A percentile compares a stretch with the other conserved stretches of the same genome.
Conservation (phyloP, 2,888 invertebrate genomes). For the Cephus pygmeus region DNA sequence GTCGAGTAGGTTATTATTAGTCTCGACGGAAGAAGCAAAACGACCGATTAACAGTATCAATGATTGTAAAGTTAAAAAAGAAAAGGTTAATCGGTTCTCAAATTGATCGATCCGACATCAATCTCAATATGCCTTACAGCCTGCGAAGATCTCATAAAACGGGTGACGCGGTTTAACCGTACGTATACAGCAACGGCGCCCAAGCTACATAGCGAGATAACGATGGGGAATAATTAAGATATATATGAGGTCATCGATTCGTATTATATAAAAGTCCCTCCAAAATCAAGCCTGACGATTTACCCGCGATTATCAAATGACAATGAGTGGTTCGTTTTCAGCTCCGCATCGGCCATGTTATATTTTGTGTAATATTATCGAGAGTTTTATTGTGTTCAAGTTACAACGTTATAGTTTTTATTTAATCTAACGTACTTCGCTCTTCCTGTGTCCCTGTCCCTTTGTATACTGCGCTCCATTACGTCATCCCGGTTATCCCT, state of each 20-base stretch:
- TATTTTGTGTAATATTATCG: conserved; percentile 41
- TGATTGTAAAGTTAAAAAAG: neutral
- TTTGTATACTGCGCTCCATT: neutral
- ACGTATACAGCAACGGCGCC: neutral
- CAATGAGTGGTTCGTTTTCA: conserved; percentile 32
- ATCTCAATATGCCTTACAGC: neutral
- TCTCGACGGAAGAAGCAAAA: neutral
- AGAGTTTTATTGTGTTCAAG: conserved; percentile 42
- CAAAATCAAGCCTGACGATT: neutral
- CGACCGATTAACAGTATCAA: neutral
- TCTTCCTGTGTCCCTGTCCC: conserved; percentile 2
- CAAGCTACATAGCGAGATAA: neutral
- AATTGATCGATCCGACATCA: neutral
- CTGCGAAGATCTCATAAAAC: neutral
- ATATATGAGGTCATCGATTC: neutral
- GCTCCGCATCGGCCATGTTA: conserved; percentile 48
- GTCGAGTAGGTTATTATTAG: neutral
- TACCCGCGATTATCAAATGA: neutral
- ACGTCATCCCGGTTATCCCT: conserved; percentile 19
- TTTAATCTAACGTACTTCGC: conserved; percentile 23
- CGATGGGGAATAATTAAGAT: neutral
- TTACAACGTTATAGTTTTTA: conserved; percentile 35
- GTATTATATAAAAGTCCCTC: neutral
- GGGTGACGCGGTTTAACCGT: neutral
- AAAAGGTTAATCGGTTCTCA: neutral